Evolutionary conservation across 2,797 vertebrate species (phyloP), one percentile per base, ranked within the genome.

Genomic region (Ataeniobius toweri): DNA sequence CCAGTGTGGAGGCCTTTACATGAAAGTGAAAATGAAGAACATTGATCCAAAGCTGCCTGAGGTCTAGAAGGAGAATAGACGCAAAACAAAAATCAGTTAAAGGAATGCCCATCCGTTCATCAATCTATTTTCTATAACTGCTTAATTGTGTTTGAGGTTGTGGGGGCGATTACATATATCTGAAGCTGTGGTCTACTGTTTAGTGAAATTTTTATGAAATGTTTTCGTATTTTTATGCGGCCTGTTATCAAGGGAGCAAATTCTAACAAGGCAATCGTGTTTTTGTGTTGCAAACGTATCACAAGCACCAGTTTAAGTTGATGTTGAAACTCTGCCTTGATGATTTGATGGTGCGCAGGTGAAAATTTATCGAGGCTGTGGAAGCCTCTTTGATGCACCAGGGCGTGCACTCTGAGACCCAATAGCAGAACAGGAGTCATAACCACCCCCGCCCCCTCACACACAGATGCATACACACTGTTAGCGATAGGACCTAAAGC

Each of bases 301-400:
- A 76, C 31, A 61, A 63, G 5, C 5, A 1, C 4, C 28, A 36
- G 22, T 3, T 20, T n/a, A 36, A n/a, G 28, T 61, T 63, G 53
- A 46, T 59, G 1, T 56, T 6, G 18, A 8, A 39, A 51, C 24
- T 39, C 20, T 0, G 22, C 18, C 3, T 69, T 79, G 4, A 68
- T 75, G 53, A 0, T 46, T 71, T 13, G 22, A 61, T 74, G 73
- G 41, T 78, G 72, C 31, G 59, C 26, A 74, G 22, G 14, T 74
- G 14, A 76, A 69, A 26, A 61, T 56, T 70, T 76, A 10, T 80
- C 20, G 53, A 71, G 24, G 63, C 80, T 82, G 78, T 84, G 87
- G 71, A 87, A 79, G 83, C 80, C 67, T 71, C 79, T 70, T 76
- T 83, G 83, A 79, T 85, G 79, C 39, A 69, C 81, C 79, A 84